Evolutionary conservation across 2,113 vertebrate genomes (phyloP).

Genomic region (Diphyllodes magnificus): DNA sequence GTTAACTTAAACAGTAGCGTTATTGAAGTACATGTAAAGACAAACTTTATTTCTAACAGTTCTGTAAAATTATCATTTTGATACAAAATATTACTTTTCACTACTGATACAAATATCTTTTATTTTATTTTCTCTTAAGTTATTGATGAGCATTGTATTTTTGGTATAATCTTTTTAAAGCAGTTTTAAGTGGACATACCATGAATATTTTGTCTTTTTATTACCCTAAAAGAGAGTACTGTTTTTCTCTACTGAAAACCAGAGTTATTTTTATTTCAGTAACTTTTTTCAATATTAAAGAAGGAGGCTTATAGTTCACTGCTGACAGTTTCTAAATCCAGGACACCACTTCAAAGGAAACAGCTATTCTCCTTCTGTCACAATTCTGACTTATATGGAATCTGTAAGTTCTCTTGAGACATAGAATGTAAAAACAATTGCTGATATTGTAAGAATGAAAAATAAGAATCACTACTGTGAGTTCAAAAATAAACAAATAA

Average conservation of each 20-base stretch:
- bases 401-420: background rate
- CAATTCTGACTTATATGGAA: background rate
- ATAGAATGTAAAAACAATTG: background rate
- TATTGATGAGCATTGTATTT: background rate
- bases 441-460: background rate
- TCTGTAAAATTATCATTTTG: background rate
- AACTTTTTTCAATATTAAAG: background rate
- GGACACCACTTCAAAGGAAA: background rate
- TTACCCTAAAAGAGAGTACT: background rate
- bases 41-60: background rate
- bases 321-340: background rate
- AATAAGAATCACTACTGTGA: background rate
- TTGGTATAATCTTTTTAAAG: background rate
- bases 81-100: background rate
- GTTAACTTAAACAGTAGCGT: background rate
- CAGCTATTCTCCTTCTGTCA: background rate
- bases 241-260: background rate
- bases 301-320: background rate
- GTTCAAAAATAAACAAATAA: background rate
- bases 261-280: background rate
- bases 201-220: background rate
- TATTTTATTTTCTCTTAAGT: background rate
- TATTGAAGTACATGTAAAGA: background rate
- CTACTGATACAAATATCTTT: background rate
- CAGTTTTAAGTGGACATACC: background rate